These are phyloP conservation scores for Opisthograptis luteolata DNA, from an alignment of 2,888 invertebrate species.

Conservation along the genomic window DNA sequence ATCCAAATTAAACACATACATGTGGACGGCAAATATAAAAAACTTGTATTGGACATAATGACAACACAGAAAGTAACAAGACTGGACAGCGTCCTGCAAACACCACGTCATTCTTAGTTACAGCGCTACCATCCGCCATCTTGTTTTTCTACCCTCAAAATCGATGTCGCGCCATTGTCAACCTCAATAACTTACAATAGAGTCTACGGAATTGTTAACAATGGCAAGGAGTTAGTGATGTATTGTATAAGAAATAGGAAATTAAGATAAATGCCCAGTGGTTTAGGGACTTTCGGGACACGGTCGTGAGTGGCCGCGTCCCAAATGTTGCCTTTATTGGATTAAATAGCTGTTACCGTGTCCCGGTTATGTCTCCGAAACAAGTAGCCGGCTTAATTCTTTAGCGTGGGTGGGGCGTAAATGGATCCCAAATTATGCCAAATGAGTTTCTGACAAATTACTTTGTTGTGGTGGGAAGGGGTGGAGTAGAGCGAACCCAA, in stretches of 20 bases:
- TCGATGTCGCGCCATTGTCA: background rate
- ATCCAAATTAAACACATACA: slow-evolving; percentile 8
- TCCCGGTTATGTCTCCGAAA: slow-evolving; percentile 11
- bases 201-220: background rate
- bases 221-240: background rate
- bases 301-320: slow-evolving; percentile 8
- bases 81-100: slow-evolving; percentile 27
- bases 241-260: slow-evolving; percentile 22
- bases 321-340: slow-evolving; percentile 28
- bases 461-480: slow-evolving; percentile 5
- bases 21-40: slow-evolving; percentile 9
- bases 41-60: slow-evolving; percentile 27
- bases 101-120: slow-evolving; percentile 19
- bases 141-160: slow-evolving; percentile 19
- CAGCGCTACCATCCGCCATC: slow-evolving; percentile 14
- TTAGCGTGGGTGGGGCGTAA: slow-evolving; percentile 2
- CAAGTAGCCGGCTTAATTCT: slow-evolving; percentile 4
- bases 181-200: background rate
- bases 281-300: slow-evolving; percentile 21
- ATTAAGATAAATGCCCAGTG: slow-evolving; percentile 25
- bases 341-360: slow-evolving; percentile 24
- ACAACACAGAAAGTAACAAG: slow-evolving; percentile 29
- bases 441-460: slow-evolving; percentile 9
- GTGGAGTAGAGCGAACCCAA: no score
- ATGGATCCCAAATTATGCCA: slow-evolving; percentile 2